phyloP scores from a whole-genome alignment of 1,140 invertebrate species.

The Yoshiicerus persimilis region DNA sequence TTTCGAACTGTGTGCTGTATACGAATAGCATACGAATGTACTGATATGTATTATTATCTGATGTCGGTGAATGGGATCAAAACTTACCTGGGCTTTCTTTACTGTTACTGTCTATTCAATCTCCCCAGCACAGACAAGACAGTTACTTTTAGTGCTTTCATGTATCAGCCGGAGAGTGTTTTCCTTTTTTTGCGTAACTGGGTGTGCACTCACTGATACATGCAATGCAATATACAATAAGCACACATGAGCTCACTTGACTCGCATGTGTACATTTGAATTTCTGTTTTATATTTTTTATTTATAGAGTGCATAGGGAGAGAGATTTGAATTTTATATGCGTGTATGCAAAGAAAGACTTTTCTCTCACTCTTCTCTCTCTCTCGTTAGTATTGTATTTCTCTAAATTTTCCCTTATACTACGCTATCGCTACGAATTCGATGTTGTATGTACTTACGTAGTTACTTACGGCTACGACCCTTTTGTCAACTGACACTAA shows the following conservation, averaged over 20 bases:
- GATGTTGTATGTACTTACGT: background rate
- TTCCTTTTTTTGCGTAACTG: conserved; percentile 12
- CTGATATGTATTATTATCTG: background rate
- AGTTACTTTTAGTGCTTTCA: conserved; percentile 18
- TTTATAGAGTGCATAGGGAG: conserved; percentile 13
- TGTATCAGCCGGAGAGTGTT: background rate
- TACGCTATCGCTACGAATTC: too few species aligned
- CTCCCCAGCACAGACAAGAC: background rate
- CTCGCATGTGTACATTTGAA: conserved; percentile 9
- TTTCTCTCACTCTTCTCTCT: too few species aligned
- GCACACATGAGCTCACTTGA: background rate
- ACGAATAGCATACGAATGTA: background rate
- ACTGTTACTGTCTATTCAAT: background rate
- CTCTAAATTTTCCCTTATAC: background rate
- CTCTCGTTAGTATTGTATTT: background rate
- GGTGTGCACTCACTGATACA: background rate
- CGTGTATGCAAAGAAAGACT: background rate
- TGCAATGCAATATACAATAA: conserved; percentile 6
- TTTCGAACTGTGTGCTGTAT: background rate
- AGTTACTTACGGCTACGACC: background rate
- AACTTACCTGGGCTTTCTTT: background rate
- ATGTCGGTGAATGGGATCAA: background rate
- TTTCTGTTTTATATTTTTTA: conserved; percentile 3
- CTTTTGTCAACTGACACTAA: conserved; percentile 3
- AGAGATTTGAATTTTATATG: conserved; percentile 12